Evolutionary conservation across 2,888 invertebrate genomes (phyloP).

Genomic region (Mythimna ferrago): DNA sequence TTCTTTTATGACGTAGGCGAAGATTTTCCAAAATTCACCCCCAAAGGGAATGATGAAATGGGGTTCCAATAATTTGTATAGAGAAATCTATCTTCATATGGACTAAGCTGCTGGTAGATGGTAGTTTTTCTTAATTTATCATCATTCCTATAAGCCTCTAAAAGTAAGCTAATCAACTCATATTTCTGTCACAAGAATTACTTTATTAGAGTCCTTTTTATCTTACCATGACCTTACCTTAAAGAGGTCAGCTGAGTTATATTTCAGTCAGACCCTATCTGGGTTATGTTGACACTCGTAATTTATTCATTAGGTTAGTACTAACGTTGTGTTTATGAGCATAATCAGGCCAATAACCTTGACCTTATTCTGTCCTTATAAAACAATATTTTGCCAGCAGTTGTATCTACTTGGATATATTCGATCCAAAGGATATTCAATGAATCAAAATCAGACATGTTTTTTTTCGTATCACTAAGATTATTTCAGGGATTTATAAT

Average conservation of each 20-base stretch:
- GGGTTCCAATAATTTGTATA: no score
- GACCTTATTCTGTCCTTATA: conserved; percentile 4
- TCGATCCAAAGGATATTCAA: neutral
- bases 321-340: conserved; percentile 16
- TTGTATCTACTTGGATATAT: no score
- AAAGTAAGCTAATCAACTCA: neutral
- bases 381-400: conserved; percentile 1
- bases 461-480: neutral
- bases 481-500: neutral
- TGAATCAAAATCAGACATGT: neutral
- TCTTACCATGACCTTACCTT: conserved; percentile 20
- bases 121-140: neutral
- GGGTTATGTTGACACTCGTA: conserved; percentile 40
- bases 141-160: neutral
- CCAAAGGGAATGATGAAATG: no score
- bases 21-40: no score
- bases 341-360: conserved; percentile 10
- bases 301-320: conserved; percentile 26
- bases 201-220: conserved; percentile 14
- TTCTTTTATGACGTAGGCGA: no score
- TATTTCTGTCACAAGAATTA: neutral
- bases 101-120: no score
- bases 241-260: conserved; percentile 24
- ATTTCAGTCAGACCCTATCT: conserved; percentile 37
- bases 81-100: no score